Evolutionary conservation across 1,140 invertebrate genomes (phyloP), one percentile per base, ranked within the genome.

Genomic region (Varroa destructor): DNA sequence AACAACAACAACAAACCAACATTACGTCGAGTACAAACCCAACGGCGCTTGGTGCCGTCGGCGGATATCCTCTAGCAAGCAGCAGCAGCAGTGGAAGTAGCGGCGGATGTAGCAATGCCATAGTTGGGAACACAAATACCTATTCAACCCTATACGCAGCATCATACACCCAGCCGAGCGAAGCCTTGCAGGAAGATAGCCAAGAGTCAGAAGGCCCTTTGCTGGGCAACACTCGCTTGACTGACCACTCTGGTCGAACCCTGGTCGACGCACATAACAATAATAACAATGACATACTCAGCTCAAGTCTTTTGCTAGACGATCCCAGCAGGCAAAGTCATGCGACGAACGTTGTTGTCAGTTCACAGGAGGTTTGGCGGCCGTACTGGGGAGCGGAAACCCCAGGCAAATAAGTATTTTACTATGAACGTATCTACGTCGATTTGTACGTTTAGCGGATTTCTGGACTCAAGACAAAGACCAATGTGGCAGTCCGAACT

Each of bases 361-460:
- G 4, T 51, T 51, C 46, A 51, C 61, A 67, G 46, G 61, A 67
- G 12, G 61, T 67, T 67, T 67, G 61, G 61, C 61, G 61, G 46
- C 61, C 61, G 1, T 67, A 67, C 37, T 67, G 8, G 40, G 12
- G 36, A 3, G 8, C 46, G 8, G 46, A 51, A 51, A 51, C 46
- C 46, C 46, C 3, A 8, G 8, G 8, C 46, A 51, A 51, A 51
- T 51, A 3, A 51, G 46, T 51, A 51, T 3, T 8, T 51, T 5
- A 8, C 8, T 51, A 51, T 25, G 25, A 25, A 25, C 25, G 25
- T 25, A 25, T 25, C 25, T 25, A 25, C 25, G 25, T 25, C 25
- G 25, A 25, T 25, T 25, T 25, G 25, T 25, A 25, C 25, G 25
- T 25, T 25, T 25, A 25, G 25, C 25, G 25, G 25, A 25, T 25